Evolutionary conservation across 2,113 vertebrate genomes (phyloP), one percentile per base, ranked within the genome.

Genomic region (Rhineura floridana): DNA sequence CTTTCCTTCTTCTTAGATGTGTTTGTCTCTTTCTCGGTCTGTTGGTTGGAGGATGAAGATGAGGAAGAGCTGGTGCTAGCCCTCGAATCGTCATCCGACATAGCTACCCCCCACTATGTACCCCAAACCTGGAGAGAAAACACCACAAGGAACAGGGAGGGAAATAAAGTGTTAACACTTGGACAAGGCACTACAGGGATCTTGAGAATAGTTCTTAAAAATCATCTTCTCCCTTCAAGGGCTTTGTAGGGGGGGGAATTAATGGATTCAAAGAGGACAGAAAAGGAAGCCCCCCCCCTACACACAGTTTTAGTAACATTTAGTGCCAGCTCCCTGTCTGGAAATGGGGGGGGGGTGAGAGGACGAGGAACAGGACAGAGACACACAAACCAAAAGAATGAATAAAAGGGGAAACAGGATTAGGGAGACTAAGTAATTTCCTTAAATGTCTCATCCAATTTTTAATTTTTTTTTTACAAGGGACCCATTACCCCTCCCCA

Each of bases 61-160:
- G 97, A 99, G 39, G 98, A 98, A 97, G 98, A 98, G 97, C 98
- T 98, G 96, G 97, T 98, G 97, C 98, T 99, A 97, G 98, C 98
- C 97, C 98, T 98, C 88, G 98, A 99, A 98, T 99, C 98, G 97
- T 99, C 98, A 98, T 99, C 98, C 97, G 98, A 99, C 98, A 99
- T 98, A 98, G 96, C 97, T 97, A 97, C 97, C 97, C 97, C 97
- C 96, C 96, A 96, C 96, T 97, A 97, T 96, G 96, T 95, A 96
- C 97, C 96, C 95, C 95, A 94, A 92, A 96, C 94, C 96, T 95
- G 95, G 95, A 95, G 92, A 95, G 93, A 95, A 94, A 95, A 96
- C 95, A 96, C 96, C 97, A 94, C 89, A 91, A 89, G 85, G 93
- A 0, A 86, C 80, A 90, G 89, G 93, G 93, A 94, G 96, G 93